phyloP scores from a whole-genome alignment of 1,140 invertebrate genomes.

The Tribolium madens region DNA sequence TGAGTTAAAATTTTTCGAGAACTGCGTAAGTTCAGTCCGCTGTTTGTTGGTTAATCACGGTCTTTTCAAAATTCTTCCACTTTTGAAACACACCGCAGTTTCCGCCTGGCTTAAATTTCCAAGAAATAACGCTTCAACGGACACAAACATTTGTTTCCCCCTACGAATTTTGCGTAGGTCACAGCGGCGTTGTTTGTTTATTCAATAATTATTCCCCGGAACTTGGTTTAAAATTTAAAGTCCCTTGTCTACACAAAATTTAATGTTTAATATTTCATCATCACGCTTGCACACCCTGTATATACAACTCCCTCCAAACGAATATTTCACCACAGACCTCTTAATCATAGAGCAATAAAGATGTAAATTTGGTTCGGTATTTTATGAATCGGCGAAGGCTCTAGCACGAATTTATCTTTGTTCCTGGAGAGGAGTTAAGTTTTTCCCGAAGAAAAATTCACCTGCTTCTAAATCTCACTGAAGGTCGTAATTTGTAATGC shows the following conservation, averaged over 20 bases:
- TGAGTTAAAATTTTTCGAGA: background rate
- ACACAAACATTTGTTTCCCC: slow-evolving; percentile 11
- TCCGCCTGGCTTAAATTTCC: background rate
- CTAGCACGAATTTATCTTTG: slow-evolving; percentile 26
- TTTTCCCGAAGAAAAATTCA: slow-evolving; percentile 50
- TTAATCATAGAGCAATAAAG: background rate
- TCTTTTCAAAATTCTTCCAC: background rate
- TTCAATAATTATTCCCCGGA: background rate
- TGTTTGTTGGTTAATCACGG: background rate
- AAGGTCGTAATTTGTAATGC: slow-evolving; percentile 54
- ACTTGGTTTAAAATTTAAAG: background rate
- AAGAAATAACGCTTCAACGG: slow-evolving; percentile 7
- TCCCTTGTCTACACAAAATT: background rate
- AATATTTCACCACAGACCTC: background rate
- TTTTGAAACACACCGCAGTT: background rate
- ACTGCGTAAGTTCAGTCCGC: background rate
- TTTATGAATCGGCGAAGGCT: slow-evolving; percentile 9
- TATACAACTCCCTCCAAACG: background rate
- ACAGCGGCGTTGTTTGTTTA: slow-evolving; percentile 6
- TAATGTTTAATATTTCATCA: background rate
- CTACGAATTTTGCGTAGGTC: background rate
- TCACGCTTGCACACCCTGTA: background rate
- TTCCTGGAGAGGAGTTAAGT: slow-evolving; percentile 31
- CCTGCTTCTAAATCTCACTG: slow-evolving; percentile 46
- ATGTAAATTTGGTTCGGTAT: background rate